Percentiles rank a stretch among this genome's conserved stretches.
Evolutionary conservation across 37 sponge, comb jelly and placozoan species (phyloP).

Genomic region (Mnemiopsis leidyi): DNA sequence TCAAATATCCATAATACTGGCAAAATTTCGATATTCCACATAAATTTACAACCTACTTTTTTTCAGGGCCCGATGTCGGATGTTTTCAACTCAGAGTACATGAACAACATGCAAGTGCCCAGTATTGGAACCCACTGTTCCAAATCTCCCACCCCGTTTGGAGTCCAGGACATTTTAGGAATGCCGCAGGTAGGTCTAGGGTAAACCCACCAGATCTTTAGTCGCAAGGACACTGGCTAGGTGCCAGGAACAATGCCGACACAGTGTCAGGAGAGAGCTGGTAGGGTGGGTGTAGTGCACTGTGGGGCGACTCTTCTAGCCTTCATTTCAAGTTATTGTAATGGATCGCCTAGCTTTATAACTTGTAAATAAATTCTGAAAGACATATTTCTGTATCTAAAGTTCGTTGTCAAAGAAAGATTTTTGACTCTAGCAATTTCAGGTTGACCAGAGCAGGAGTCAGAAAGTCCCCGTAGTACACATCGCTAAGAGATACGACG

Average conservation of each 20-base stretch:
- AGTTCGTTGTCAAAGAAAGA: no score
- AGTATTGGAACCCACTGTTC: neutral
- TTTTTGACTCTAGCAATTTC: no score
- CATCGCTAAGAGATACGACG: conserved; percentile 61
- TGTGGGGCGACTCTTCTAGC: neutral
- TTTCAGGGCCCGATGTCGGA: neutral
- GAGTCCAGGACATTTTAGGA: conserved; percentile 61
- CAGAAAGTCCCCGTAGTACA: conserved; percentile 62
- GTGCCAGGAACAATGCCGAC: neutral
- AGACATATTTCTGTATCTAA: neutral
- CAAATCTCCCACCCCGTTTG: conserved; percentile 62
- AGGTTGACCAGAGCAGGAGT: conserved; percentile 21
- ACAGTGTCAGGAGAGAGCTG: neutral
- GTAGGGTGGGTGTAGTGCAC: neutral
- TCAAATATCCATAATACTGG: no score
- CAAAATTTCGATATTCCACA: no score
- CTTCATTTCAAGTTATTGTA: neutral
- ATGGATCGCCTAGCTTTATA: neutral
- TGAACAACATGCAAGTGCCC: neutral
- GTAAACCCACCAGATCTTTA: neutral
- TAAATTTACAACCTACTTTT: no score
- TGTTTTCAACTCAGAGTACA: neutral
- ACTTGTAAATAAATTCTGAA: neutral
- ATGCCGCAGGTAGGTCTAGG: conserved; percentile 53
- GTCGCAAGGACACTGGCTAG: neutral